Percentiles rank a stretch among this genome's conserved stretches.
Evolutionary conservation across 2,113 vertebrate species (phyloP).

Genomic region (Chinchilla lanigera): DNA sequence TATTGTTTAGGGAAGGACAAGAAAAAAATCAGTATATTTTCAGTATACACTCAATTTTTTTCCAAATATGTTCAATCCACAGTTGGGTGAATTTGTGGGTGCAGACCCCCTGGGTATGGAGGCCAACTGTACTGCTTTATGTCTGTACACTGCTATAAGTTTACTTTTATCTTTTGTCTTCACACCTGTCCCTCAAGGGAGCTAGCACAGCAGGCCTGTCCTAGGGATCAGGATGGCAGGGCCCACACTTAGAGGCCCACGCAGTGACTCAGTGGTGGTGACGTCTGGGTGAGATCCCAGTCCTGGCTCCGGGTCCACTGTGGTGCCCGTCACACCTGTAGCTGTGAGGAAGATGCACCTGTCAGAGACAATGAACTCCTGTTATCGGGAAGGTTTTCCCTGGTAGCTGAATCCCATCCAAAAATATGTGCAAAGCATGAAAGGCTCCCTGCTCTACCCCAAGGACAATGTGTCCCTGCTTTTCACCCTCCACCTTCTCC

Average conservation of each 20-base stretch:
- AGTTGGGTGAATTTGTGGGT: not conserved
- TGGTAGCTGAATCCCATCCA: not conserved
- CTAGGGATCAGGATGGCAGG: not conserved
- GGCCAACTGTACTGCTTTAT: not conserved
- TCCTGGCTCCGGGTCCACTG: not conserved
- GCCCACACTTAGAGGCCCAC: not conserved
- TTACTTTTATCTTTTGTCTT: not conserved
- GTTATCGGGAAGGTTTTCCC: not conserved
- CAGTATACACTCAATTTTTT: not conserved
- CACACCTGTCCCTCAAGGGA: not conserved
- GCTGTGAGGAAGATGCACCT: fast-evolving
- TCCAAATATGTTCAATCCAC: not conserved
- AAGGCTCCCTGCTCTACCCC: not conserved
- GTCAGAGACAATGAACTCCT: fast-evolving
- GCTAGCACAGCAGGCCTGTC: not conserved
- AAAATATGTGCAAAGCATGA: not conserved
- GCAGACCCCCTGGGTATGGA: not conserved
- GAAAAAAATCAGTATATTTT: not conserved
- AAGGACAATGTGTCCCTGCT: fast-evolving
- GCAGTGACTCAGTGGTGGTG: fast-evolving
- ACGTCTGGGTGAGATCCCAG: fast-evolving
- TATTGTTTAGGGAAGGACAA: not conserved
- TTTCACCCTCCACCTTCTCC: fast-evolving
- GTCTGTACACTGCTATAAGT: not conserved
- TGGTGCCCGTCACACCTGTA: not conserved